These are phyloP conservation scores for Podarcis cretensis DNA, from an alignment of 2,113 vertebrate genomes.

Conservation along the genomic window DNA sequence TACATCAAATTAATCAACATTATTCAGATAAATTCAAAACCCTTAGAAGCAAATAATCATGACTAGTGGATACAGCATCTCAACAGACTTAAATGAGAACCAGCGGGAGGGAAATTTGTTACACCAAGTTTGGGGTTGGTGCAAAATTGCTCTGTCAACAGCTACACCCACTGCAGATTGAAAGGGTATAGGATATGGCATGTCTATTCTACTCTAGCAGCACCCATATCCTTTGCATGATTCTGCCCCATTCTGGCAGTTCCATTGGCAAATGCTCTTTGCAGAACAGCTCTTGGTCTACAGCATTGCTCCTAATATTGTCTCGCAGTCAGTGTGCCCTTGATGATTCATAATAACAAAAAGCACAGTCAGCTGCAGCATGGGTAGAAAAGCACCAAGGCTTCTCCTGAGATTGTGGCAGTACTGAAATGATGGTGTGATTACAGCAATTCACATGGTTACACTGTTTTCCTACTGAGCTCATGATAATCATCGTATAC, in stretches of 20 bases:
- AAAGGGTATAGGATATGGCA: background rate
- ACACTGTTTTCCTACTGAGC: background rate
- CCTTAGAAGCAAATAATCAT: background rate
- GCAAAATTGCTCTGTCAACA: background rate
- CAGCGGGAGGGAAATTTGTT: background rate
- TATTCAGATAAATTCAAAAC: background rate
- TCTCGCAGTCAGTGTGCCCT: background rate
- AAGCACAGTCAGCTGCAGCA: background rate
- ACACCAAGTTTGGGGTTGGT: background rate
- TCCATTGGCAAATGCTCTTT: too few species aligned
- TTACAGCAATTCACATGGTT: background rate
- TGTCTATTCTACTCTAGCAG: too few species aligned
- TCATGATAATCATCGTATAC: background rate
- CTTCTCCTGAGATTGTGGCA: background rate
- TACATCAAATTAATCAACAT: background rate
- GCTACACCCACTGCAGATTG: background rate
- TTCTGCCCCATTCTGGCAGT: background rate
- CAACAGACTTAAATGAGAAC: background rate
- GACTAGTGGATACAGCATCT: too few species aligned
- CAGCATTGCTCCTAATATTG: background rate
- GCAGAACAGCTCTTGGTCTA: background rate
- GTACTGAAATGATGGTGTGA: background rate
- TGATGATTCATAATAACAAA: background rate
- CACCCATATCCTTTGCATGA: background rate
- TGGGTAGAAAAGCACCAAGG: background rate